These are phyloP conservation scores for Sinotaia quadrata DNA, from an alignment of 2,888 invertebrate genomes.

Conservation along the genomic window DNA sequence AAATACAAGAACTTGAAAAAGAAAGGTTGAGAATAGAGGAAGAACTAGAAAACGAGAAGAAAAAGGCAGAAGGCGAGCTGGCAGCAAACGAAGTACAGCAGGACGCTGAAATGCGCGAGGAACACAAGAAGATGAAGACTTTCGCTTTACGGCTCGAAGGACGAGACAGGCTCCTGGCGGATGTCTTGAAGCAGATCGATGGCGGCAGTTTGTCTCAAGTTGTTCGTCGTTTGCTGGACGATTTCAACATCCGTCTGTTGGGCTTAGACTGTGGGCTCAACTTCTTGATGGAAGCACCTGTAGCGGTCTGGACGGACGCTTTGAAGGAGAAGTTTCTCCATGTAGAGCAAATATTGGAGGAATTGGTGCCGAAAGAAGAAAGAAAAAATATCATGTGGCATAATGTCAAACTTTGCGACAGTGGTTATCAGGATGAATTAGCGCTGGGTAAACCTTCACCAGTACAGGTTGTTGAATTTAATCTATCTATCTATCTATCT, in stretches of 20 bases:
- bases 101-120: not conserved
- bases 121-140: not conserved
- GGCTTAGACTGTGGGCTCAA: not conserved
- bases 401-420: not conserved
- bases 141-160: not conserved
- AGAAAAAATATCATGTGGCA: not conserved
- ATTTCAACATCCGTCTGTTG: constrained; percentile 3
- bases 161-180: not conserved
- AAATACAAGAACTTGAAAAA: too few species aligned
- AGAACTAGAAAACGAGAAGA: not conserved
- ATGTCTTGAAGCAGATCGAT: not conserved
- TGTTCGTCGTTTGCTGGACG: not conserved
- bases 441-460: not conserved
- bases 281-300: constrained; percentile 4
- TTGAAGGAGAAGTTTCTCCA: not conserved
- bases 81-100: not conserved
- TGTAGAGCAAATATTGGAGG: not conserved
- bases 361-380: not conserved
- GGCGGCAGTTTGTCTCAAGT: not conserved
- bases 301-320: not conserved
- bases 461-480: too few species aligned
- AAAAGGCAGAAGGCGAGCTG: not conserved
- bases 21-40: not conserved
- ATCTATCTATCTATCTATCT: too few species aligned
- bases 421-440: not conserved